Conservation (phyloP, 2,888 invertebrate genomes). For the Dendrolimus houi region DNA sequence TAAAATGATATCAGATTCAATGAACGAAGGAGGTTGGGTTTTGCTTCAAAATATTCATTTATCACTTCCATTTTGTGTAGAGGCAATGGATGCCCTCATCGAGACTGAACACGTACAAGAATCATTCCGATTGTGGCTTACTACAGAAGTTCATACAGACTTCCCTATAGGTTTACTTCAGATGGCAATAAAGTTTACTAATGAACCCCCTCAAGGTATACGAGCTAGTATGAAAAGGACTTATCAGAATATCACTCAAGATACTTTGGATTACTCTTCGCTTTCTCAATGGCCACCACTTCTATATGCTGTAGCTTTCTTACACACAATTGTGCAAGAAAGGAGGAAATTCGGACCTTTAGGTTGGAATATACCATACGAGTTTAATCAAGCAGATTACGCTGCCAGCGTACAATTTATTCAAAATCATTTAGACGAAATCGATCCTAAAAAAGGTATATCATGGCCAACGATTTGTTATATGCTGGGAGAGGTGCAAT, state of each 20-base stretch:
- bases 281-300: conserved; percentile 96
- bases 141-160: conserved; percentile 94
- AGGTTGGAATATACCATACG: conserved; percentile 98
- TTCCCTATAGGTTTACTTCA: conserved; percentile 93
- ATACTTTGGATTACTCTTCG: conserved; percentile 93
- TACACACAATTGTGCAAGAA: conserved; percentile 97
- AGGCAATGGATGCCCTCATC: conserved; percentile 91
- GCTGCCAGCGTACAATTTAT: conserved; percentile 96
- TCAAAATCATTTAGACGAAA: conserved; percentile 97
- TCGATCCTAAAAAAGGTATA: conserved; percentile 97
- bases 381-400: conserved; percentile 98
- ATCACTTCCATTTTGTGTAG: conserved; percentile 95
- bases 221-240: conserved; percentile 94
- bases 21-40: conserved; percentile 93
- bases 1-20: conserved; percentile 86
- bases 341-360: conserved; percentile 96
- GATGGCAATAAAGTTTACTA: conserved; percentile 98
- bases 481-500: conserved; percentile 95
- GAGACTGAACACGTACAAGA: conserved; percentile 90
- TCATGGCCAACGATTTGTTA: conserved; percentile 98
- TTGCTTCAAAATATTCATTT: conserved; percentile 96
- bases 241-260: conserved; percentile 92
- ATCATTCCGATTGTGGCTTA: conserved; percentile 93
- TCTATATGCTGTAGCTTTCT: conserved; percentile 94
- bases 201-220: conserved; percentile 97